Conservation (phyloP, 1,140 invertebrate species). For the Drosophila burlai region DNA sequence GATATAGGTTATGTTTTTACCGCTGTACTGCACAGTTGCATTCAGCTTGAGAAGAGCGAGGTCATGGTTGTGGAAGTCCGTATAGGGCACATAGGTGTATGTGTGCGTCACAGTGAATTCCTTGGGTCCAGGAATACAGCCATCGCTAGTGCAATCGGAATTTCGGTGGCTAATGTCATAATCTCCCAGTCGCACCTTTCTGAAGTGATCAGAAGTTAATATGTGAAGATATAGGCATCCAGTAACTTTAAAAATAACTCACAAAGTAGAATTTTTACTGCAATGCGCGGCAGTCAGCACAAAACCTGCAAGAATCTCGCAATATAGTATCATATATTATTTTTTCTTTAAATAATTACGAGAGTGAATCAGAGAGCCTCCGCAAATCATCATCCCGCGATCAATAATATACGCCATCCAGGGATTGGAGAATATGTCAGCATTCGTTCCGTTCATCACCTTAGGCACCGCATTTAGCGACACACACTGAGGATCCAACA, state of each 20-base stretch:
- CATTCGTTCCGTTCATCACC: neutral
- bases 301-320: neutral
- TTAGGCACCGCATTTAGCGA: neutral
- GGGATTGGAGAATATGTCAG: neutral
- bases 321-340: too few relatives aligned
- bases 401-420: conserved; percentile 1
- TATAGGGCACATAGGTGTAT: neutral
- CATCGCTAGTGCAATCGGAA: neutral
- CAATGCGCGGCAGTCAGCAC: conserved; percentile 6
- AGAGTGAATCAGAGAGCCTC: conserved; percentile 6
- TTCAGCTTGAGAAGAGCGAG: conserved; percentile 3
- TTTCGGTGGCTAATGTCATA: conserved; percentile 1
- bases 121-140: neutral
- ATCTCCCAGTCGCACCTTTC: conserved; percentile 1
- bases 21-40: neutral
- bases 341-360: neutral
- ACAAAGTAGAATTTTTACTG: neutral
- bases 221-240: accelerated
- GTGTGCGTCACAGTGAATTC: neutral
- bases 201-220: neutral
- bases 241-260: neutral
- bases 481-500: neutral
- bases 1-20: neutral
- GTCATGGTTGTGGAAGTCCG: neutral
- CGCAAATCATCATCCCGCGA: neutral